Evolutionary conservation across 2,888 invertebrate species (phyloP).

Genomic region (Drosophila paramelanica): DNA sequence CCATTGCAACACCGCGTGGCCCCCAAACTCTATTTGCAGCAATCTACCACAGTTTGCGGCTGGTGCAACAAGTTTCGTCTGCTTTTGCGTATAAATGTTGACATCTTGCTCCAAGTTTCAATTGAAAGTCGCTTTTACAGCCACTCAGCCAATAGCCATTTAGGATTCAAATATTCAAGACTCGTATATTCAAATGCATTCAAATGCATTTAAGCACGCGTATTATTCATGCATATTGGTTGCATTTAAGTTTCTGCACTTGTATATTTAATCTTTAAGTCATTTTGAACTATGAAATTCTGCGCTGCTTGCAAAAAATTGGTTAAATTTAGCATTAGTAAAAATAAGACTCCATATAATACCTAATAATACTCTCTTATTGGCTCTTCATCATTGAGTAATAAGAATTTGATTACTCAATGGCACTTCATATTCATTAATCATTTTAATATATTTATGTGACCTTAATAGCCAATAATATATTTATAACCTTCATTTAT

Average conservation of each 20-base stretch:
- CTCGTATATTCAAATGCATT: constrained; percentile 5
- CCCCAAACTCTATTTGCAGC: constrained; percentile 5
- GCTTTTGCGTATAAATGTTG: constrained; percentile 11
- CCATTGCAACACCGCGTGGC: neutral
- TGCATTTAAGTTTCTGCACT: neutral
- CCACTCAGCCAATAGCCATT: constrained; percentile 20
- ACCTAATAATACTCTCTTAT: too few species aligned
- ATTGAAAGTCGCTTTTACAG: constrained; percentile 14
- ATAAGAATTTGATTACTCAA: too few species aligned
- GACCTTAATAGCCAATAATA: too few species aligned
- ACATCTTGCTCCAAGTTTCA: constrained; percentile 10
- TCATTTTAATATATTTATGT: too few species aligned
- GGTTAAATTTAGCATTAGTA: too few species aligned
- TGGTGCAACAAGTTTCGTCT: constrained; percentile 36
- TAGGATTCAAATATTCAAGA: constrained; percentile 21
- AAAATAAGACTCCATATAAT: too few species aligned
- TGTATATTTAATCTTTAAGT: neutral
- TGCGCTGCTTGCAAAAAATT: too few species aligned
- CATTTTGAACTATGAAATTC: too few species aligned
- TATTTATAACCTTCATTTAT: too few species aligned
- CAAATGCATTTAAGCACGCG: neutral
- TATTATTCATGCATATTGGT: constrained; percentile 5
- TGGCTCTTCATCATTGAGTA: too few species aligned
- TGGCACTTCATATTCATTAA: too few species aligned
- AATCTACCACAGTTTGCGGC: constrained; percentile 20